Evolutionary conservation across 2,113 vertebrate species (phyloP).

Genomic region (Chlamydotis undulata): DNA sequence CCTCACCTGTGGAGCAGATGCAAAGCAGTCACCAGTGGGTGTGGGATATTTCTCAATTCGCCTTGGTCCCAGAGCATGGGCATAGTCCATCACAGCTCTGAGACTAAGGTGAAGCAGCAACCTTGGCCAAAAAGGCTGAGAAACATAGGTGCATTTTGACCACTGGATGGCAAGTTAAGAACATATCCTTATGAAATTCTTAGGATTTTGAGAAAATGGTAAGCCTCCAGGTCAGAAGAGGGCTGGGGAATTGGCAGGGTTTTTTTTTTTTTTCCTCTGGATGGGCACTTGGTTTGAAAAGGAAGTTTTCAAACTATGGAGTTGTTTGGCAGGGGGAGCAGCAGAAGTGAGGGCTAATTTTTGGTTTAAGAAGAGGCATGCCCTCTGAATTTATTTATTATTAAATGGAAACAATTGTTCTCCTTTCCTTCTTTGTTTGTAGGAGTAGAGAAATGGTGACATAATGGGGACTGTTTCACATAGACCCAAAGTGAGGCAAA

Average conservation of each 20-base stretch:
- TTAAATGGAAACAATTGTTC: neutral
- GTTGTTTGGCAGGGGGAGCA: neutral
- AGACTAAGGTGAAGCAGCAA: neutral
- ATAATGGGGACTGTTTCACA: neutral
- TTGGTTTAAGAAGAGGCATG: neutral
- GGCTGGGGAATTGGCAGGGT: neutral
- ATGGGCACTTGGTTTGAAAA: neutral
- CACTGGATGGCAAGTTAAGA: neutral
- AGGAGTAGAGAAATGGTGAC: neutral
- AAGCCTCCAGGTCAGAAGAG: neutral
- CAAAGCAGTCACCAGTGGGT: neutral
- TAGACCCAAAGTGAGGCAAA: neutral
- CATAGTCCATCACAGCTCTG: accelerated
- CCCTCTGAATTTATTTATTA: neutral
- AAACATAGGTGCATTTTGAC: neutral
- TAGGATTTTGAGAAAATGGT: neutral
- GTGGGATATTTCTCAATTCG: neutral
- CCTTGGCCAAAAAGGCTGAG: neutral
- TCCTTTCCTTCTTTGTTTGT: neutral
- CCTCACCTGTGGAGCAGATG: neutral
- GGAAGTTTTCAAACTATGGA: neutral
- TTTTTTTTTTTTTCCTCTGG: neutral
- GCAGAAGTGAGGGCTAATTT: neutral
- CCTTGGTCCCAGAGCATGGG: neutral
- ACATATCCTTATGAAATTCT: neutral